Conservation (phyloP, 2,797 vertebrate genomes). For the Toxotes lorentzi region DNA sequence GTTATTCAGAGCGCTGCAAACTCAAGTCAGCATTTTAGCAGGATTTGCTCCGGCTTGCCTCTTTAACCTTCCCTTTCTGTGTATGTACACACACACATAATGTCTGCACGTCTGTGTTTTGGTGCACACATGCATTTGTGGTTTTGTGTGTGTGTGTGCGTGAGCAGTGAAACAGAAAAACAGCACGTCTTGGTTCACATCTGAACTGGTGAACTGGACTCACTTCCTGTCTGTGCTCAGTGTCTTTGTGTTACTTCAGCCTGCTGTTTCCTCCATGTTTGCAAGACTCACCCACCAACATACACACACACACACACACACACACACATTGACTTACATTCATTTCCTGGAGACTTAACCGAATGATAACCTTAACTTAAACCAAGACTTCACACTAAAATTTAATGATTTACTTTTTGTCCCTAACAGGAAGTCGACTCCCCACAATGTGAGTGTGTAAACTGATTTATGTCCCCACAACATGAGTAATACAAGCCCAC, state of each 20-base stretch:
- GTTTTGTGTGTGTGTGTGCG: background rate
- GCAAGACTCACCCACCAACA: conserved; percentile 18
- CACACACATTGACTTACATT: background rate
- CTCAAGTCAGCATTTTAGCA: conserved; percentile 85
- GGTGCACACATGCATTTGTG: background rate
- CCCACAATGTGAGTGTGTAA: background rate
- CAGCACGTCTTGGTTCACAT: conserved; percentile 78
- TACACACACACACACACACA: conserved; percentile 5
- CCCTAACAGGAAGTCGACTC: background rate
- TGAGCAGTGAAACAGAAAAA: conserved; percentile 55
- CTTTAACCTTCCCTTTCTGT: conserved; percentile 71
- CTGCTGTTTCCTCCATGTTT: conserved; percentile 74
- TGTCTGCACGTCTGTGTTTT: background rate
- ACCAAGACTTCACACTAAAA: background rate
- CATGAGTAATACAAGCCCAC: background rate
- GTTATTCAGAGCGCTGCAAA: conserved; percentile 84
- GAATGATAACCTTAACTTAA: background rate
- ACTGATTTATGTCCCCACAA: background rate
- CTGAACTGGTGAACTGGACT: conserved; percentile 80
- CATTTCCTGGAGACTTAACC: background rate
- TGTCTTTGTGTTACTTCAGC: conserved; percentile 74
- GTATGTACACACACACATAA: conserved; percentile 21
- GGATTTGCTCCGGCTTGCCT: conserved; percentile 78
- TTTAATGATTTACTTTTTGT: background rate
- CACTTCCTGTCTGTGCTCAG: conserved; percentile 78